These are phyloP conservation scores for Sebastes variabilis DNA, from an alignment of 2,797 vertebrate species.

Conservation along the genomic window DNA sequence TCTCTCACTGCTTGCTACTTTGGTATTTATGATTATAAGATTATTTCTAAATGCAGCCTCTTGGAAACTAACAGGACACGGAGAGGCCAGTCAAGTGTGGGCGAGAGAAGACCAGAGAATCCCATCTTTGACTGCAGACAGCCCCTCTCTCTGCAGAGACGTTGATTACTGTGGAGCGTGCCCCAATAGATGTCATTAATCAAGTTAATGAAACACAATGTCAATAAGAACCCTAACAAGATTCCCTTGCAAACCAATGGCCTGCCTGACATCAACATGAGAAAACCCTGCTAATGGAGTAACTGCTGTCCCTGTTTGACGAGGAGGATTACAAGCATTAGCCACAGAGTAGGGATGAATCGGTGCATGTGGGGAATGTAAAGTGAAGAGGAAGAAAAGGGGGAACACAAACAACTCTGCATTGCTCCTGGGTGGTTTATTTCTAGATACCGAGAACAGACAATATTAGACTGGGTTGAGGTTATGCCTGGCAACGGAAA, in stretches of 20 bases:
- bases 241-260: constrained; percentile 65
- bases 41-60: constrained; percentile 12
- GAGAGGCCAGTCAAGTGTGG: constrained; percentile 22
- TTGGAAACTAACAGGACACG: constrained; percentile 25
- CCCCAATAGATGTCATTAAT: constrained; percentile 78
- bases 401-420: constrained; percentile 37
- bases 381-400: constrained; percentile 40
- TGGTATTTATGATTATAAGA: constrained; percentile 32
- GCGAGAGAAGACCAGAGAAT: constrained; percentile 39
- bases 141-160: constrained; percentile 62
- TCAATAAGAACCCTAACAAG: constrained; percentile 78
- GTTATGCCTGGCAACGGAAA: constrained; percentile 29
- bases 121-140: constrained; percentile 54
- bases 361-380: constrained; percentile 53
- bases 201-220: constrained; percentile 82
- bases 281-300: constrained; percentile 72
- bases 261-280: constrained; percentile 73
- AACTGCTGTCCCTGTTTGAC: constrained; percentile 59
- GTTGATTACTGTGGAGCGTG: constrained; percentile 74
- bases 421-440: constrained; percentile 56
- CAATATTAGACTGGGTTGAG: constrained; percentile 27
- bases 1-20: constrained; percentile 9
- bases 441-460: constrained; percentile 43
- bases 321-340: constrained; percentile 68
- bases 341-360: constrained; percentile 50